A percentile compares a stretch with the other conserved stretches of the same genome.
Evolutionary conservation across 2,797 vertebrate species (phyloP).

Genomic region (Gallinago nigripennis): DNA sequence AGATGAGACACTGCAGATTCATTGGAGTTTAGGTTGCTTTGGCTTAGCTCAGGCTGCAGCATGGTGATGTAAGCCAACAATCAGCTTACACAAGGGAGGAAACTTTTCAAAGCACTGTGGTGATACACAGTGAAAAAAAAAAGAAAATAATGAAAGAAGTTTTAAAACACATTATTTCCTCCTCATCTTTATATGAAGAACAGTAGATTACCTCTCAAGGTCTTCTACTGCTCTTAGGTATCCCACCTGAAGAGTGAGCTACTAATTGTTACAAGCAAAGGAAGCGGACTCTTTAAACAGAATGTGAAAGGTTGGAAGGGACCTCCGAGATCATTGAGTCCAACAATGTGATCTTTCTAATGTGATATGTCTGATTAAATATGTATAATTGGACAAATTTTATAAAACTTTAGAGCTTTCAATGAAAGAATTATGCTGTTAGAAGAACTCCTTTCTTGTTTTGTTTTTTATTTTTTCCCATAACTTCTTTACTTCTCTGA

Average conservation of each 20-base stretch:
- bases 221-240: background rate
- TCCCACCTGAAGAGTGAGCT: background rate
- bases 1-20: background rate
- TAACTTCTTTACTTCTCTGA: background rate
- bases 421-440: background rate
- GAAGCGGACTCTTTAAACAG: background rate
- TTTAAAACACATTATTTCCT: background rate
- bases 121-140: background rate
- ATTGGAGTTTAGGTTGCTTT: background rate
- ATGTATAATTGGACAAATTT: background rate
- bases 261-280: background rate
- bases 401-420: background rate
- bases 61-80: background rate
- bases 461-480: background rate
- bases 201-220: background rate
- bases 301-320: too few species aligned
- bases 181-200: background rate
- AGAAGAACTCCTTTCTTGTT: background rate
- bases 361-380: background rate
- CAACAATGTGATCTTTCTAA: background rate
- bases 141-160: background rate
- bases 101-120: background rate
- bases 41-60: background rate
- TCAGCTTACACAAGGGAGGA: background rate
- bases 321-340: too few species aligned